A percentile compares a stretch with the other conserved stretches of the same genome.
phyloP scores from a whole-genome alignment of 2,113 vertebrate genomes.

The Crocuta crocuta region DNA sequence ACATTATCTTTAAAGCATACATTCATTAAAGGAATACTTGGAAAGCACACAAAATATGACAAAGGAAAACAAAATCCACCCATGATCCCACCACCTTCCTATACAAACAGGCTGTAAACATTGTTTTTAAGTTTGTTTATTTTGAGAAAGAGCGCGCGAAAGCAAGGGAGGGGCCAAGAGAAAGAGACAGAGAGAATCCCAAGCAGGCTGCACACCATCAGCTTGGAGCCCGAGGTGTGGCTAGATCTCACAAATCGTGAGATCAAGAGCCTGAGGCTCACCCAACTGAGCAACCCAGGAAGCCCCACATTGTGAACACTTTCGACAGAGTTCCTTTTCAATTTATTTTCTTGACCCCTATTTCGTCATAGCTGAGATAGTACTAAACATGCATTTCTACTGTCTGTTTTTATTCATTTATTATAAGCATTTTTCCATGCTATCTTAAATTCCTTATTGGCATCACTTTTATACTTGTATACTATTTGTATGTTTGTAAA shows the following conservation, averaged over 20 bases:
- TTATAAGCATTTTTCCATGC: background rate
- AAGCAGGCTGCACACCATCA: too few relatives aligned
- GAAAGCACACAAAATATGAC: constrained; percentile 36
- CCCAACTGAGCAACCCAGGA: too few relatives aligned
- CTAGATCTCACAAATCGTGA: too few relatives aligned
- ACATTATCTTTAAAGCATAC: background rate
- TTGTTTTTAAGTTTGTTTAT: background rate
- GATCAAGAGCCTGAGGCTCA: too few relatives aligned
- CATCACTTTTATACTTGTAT: background rate
- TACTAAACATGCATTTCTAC: background rate
- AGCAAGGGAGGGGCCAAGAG: too few relatives aligned
- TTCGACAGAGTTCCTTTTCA: background rate
- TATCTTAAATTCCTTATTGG: background rate
- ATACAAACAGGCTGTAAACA: background rate
- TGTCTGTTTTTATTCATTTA: constrained; percentile 17
- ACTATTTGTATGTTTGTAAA: background rate
- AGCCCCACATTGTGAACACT: background rate
- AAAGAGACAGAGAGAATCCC: too few relatives aligned
- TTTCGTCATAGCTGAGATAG: background rate
- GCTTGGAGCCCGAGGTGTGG: too few relatives aligned
- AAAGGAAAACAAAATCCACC: background rate
- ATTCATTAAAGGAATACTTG: background rate
- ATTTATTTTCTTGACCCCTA: background rate
- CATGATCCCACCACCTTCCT: background rate
- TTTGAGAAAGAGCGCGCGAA: too few relatives aligned